These are phyloP conservation scores for Drosophila parthenogenetica DNA, from an alignment of 2,888 invertebrate species.

Conservation along the genomic window DNA sequence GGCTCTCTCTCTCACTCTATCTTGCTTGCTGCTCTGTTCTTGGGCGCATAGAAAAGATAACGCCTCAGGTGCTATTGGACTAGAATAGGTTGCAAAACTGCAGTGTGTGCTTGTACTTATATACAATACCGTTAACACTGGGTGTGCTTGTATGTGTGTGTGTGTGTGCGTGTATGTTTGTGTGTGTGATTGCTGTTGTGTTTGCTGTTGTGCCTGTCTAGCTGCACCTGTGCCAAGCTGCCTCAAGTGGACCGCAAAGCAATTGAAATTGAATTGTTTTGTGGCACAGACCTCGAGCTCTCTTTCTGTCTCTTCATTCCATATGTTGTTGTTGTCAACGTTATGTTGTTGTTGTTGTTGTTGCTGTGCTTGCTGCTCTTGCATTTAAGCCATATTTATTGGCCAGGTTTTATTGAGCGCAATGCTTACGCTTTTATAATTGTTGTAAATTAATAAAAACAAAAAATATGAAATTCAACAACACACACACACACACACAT, in stretches of 20 bases:
- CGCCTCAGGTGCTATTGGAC: slow-evolving; percentile 74
- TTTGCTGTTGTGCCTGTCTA: slow-evolving; percentile 36
- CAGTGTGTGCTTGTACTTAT: slow-evolving; percentile 56
- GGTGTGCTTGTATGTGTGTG: slow-evolving; percentile 38
- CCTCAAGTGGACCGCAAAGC: slow-evolving; percentile 79
- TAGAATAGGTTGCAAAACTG: slow-evolving; percentile 83
- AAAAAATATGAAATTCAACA: slow-evolving; percentile 52
- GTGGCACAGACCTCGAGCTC: slow-evolving; percentile 54
- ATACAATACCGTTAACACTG: slow-evolving; percentile 75
- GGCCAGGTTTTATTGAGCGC: slow-evolving; percentile 71
- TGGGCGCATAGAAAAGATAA: slow-evolving; percentile 83
- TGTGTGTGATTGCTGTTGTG: slow-evolving; percentile 4
- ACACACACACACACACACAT: slow-evolving; percentile 12
- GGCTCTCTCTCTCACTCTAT: neutral
- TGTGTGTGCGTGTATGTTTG: slow-evolving; percentile 25
- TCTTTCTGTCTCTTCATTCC: slow-evolving; percentile 8
- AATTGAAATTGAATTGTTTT: slow-evolving; percentile 78
- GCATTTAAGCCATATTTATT: slow-evolving; percentile 65
- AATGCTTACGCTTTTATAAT: slow-evolving; percentile 76
- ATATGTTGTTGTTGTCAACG: slow-evolving; percentile 25
- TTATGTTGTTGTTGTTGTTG: slow-evolving; percentile 47
- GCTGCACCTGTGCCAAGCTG: slow-evolving; percentile 62
- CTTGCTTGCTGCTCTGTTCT: slow-evolving; percentile 18
- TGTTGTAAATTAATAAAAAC: slow-evolving; percentile 78
- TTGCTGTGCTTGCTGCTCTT: slow-evolving; percentile 29